Base-by-base conservation (phyloP, 2,113 vertebrate species). In the Ramphastos sulfuratus region DNA sequence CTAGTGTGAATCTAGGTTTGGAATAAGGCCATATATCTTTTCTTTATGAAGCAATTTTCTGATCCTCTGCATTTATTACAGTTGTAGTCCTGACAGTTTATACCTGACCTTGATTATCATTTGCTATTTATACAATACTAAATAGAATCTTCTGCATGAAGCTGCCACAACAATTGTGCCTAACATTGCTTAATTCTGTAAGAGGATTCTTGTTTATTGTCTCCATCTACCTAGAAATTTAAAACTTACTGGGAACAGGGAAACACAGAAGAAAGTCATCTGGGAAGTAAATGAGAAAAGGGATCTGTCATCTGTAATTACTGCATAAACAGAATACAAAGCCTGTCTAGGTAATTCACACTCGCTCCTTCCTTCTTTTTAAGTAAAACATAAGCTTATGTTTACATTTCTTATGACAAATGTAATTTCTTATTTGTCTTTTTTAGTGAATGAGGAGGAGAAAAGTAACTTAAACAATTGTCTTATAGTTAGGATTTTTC, bases 11-110 rank as follows among this genome's bases (percentile, higher is more conserved):
- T 96, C 39, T 91, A 76, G 44, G 65, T 91, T 96, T 96, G 94
- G 92, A 96, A 80, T 58, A 86, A 96, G 87, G 77, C 91, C 90
- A 95, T 63, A 44, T 60, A 42, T 90, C 83, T 91, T 90, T 67
- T 83, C 64, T 78, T 92, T 96, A 95, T 91, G 91, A 96, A 95
- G 92, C 72, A 93, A 89, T 97, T 97, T 97, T 96, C 92, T 95
- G 82, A 95, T 96, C 71, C 81, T 90, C 80, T 96, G 91, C 81
- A 93, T 97, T 97, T 94, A 95, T 96, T 93, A 93, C 69, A 73
- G 78, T 79, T 61, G 17, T 46, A 63, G 64, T 70, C 78, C 76
- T 90, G 92, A 78, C 83, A 82, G 92, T 84, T 96, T 82, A 55
- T 77, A 60, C 63, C 90, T 94, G 92, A 96, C 77, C 94, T 96